Conservation (phyloP, 1,140 invertebrate species). For the Drosophila lacertosa region DNA sequence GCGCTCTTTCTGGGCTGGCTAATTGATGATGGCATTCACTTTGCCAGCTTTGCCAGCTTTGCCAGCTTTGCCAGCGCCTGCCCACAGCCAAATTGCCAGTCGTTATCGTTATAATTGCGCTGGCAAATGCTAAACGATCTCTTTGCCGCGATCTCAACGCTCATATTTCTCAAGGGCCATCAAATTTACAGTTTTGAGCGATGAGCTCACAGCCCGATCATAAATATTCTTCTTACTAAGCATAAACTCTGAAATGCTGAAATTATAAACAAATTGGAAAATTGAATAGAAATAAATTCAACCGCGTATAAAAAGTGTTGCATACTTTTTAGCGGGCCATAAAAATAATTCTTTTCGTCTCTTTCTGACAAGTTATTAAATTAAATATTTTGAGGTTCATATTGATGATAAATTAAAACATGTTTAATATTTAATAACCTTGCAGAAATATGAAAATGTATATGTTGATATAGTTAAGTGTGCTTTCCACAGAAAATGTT, state of each 20-base stretch:
- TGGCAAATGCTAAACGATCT: conserved; percentile 52
- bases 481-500: too few relatives aligned
- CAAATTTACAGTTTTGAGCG: conserved; percentile 20
- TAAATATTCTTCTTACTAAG: too few relatives aligned
- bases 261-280: not conserved
- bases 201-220: not conserved
- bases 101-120: conserved; percentile 55
- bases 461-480: too few relatives aligned
- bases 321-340: conserved; percentile 12
- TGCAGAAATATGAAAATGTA: too few relatives aligned
- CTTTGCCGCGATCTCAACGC: not conserved
- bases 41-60: conserved; percentile 50
- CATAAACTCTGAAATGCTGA: too few relatives aligned
- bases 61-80: too few relatives aligned
- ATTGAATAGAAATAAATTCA: conserved; percentile 40
- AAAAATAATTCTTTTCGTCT: not conserved
- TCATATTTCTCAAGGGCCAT: conserved; percentile 38
- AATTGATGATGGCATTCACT: conserved; percentile 68
- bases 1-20: conserved; percentile 25
- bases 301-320: not conserved
- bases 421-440: too few relatives aligned
- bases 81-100: conserved; percentile 33
- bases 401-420: too few relatives aligned
- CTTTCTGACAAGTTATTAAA: not conserved
- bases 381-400: not conserved